phyloP scores from a whole-genome alignment of 1,140 invertebrate genomes.

The Wasmannia auropunctata region DNA sequence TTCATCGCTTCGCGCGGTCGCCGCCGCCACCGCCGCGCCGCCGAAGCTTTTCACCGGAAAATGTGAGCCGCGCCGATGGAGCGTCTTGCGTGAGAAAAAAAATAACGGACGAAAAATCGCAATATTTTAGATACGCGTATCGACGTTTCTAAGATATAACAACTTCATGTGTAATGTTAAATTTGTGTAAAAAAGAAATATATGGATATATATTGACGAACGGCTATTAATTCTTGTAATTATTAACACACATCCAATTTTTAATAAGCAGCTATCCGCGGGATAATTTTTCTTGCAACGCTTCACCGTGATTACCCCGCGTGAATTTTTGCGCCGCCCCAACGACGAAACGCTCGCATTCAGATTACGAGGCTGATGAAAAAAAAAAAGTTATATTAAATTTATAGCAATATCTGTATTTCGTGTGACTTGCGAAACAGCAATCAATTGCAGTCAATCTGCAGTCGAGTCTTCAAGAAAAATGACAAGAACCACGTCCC shows the following conservation, averaged over 20 bases:
- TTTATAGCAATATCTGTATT: not conserved
- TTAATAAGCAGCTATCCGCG: conserved; percentile 37
- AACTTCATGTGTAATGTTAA: not conserved
- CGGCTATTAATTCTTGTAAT: not conserved
- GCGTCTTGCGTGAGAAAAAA: not conserved
- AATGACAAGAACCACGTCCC: not conserved
- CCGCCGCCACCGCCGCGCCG: too few species aligned
- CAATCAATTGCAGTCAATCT: not conserved
- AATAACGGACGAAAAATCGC: not conserved
- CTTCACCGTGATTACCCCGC: not conserved
- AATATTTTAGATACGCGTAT: not conserved
- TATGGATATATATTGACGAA: not conserved
- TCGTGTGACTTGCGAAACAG: not conserved
- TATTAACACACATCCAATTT: too few species aligned
- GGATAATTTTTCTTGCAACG: conserved; percentile 37
- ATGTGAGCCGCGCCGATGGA: not conserved
- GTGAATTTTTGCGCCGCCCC: not conserved
- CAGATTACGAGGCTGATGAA: not conserved
- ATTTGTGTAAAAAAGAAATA: not conserved
- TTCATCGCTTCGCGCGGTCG: conserved; percentile 43
- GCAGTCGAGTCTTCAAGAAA: not conserved
- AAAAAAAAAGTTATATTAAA: not conserved
- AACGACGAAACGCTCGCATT: not conserved
- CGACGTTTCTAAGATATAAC: not conserved
- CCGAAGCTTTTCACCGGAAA: conserved; percentile 24